phyloP scores from a whole-genome alignment of 2,797 vertebrate genomes.

The Sebastes flavidus region DNA sequence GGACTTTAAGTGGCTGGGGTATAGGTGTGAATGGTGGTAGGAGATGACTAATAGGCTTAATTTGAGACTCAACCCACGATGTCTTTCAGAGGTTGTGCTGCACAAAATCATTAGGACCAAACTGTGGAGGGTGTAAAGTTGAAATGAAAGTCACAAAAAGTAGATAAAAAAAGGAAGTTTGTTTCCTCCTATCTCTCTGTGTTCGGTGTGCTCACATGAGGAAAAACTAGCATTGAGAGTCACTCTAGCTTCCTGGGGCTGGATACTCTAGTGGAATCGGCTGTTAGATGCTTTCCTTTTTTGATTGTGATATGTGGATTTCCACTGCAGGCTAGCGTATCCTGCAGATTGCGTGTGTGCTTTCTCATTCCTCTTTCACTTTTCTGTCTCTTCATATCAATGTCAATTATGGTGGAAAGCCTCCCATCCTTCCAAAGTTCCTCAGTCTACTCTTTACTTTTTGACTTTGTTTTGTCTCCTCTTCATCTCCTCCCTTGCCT shows the following conservation, averaged over 20 bases:
- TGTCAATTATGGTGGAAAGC: slow-evolving; percentile 50
- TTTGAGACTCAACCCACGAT: slow-evolving; percentile 43
- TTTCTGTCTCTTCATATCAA: slow-evolving; percentile 48
- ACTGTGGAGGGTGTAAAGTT: slow-evolving; percentile 46
- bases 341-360: slow-evolving; percentile 46
- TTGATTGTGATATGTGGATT: slow-evolving; percentile 62
- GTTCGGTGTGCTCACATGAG: slow-evolving; percentile 26
- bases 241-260: slow-evolving; percentile 33
- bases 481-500: slow-evolving; percentile 36
- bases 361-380: slow-evolving; percentile 52
- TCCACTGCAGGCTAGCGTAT: slow-evolving; percentile 51
- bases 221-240: slow-evolving; percentile 16
- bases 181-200: slow-evolving; percentile 11
- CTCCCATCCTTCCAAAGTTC: slow-evolving; percentile 42
- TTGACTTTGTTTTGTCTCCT: slow-evolving; percentile 56
- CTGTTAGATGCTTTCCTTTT: slow-evolving; percentile 51
- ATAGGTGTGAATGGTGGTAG: slow-evolving; percentile 25
- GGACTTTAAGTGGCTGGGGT: slow-evolving; percentile 22
- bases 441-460: slow-evolving; percentile 52
- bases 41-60: slow-evolving; percentile 58
- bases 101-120: slow-evolving; percentile 50
- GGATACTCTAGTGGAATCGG: slow-evolving; percentile 46
- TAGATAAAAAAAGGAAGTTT: slow-evolving; percentile 27
- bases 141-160: slow-evolving; percentile 65
- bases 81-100: slow-evolving; percentile 33